Evolutionary conservation across 2,797 vertebrate genomes (phyloP).

Genomic region (Lagodon rhomboides): DNA sequence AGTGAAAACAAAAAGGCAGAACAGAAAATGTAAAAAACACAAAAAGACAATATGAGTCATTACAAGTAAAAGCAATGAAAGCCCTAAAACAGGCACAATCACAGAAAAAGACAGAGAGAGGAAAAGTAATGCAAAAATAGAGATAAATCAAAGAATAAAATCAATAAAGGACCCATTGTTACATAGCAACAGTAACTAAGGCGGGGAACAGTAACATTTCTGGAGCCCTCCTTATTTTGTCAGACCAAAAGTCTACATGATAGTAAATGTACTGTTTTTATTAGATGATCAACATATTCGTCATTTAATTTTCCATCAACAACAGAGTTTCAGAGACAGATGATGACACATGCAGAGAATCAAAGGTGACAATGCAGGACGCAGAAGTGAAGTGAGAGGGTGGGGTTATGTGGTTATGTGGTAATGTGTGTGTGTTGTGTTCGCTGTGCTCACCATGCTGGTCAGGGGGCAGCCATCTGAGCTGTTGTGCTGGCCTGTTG

Average conservation of each 20-base stretch:
- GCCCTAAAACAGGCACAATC: too few relatives aligned
- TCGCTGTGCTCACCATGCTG: conserved; percentile 81
- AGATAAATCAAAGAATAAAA: too few relatives aligned
- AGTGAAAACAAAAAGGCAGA: too few relatives aligned
- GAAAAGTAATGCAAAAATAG: too few relatives aligned
- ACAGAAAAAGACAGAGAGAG: too few relatives aligned
- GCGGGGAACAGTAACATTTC: too few relatives aligned
- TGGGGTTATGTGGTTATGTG: neutral
- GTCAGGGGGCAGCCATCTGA: conserved; percentile 74
- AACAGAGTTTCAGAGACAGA: neutral
- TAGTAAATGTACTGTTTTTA: neutral
- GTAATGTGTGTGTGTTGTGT: neutral
- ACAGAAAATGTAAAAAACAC: too few relatives aligned
- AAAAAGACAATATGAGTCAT: too few relatives aligned
- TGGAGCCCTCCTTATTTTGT: too few relatives aligned
- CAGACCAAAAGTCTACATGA: neutral
- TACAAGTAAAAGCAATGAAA: too few relatives aligned
- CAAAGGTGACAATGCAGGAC: neutral
- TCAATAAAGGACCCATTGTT: too few relatives aligned
- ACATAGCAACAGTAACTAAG: neutral
- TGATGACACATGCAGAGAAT: neutral
- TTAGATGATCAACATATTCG: neutral
- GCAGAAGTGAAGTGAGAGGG: neutral
- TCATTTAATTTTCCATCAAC: neutral
- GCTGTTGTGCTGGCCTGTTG: conserved; percentile 72